phyloP scores from a whole-genome alignment of 2,888 invertebrate species.

The Sicus ferrugineus region DNA sequence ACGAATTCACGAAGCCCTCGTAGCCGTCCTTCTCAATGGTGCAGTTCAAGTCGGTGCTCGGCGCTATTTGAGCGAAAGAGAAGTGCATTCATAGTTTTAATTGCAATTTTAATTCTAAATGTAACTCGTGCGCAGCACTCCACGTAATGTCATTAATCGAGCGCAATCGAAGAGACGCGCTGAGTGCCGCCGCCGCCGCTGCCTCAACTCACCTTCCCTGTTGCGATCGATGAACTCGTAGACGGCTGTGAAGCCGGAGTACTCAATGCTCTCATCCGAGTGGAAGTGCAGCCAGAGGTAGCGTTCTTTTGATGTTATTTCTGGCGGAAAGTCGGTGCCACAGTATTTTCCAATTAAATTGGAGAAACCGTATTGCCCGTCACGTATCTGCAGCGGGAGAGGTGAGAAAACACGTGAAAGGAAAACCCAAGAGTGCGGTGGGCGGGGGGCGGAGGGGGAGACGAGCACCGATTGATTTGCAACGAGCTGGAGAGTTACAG shows the following conservation, averaged over 20 bases:
- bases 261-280: constrained; percentile 83
- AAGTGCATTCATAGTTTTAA: not conserved
- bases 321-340: constrained; percentile 75
- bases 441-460: not conserved
- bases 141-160: not conserved
- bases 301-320: constrained; percentile 76
- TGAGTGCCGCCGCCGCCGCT: not conserved
- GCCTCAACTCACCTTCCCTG: constrained; percentile 65
- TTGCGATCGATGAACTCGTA: constrained; percentile 73
- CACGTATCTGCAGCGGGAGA: constrained; percentile 68
- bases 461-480: not conserved
- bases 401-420: not conserved
- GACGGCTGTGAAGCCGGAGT: constrained; percentile 79
- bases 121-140: not conserved
- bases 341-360: constrained; percentile 74
- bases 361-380: constrained; percentile 82
- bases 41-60: constrained; percentile 68
- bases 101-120: constrained; percentile 15
- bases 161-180: too few species aligned
- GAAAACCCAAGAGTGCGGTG: not conserved
- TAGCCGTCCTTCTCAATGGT: constrained; percentile 67
- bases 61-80: constrained; percentile 44
- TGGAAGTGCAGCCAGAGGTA: constrained; percentile 82
- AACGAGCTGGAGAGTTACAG: too few species aligned
- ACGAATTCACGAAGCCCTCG: constrained; percentile 69